phyloP scores from a whole-genome alignment of 1,140 invertebrate genomes.

The Tetranychus urticae region DNA sequence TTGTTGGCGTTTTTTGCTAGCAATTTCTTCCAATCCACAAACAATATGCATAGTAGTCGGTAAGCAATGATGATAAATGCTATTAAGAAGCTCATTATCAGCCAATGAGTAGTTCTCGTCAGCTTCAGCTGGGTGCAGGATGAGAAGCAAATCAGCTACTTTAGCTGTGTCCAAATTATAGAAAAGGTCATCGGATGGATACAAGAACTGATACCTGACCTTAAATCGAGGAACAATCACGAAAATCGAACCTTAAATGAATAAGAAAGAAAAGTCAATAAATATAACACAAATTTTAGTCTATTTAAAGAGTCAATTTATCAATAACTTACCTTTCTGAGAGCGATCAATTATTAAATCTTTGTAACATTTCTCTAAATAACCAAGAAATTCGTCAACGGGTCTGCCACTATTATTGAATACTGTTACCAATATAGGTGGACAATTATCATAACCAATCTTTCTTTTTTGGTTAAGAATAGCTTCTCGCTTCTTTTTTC shows the following conservation, averaged over 20 bases:
- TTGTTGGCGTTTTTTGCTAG: constrained; percentile 35
- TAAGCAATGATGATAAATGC: constrained; percentile 54
- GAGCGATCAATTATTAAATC: background rate
- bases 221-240: constrained; percentile 41
- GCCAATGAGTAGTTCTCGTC: constrained; percentile 11
- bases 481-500: constrained; percentile 58
- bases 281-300: too few relatives aligned
- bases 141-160: constrained; percentile 46
- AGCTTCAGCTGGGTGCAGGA: constrained; percentile 32
- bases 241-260: background rate
- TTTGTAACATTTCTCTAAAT: too few relatives aligned
- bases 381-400: background rate
- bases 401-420: background rate
- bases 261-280: background rate
- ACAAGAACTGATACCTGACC: constrained; percentile 52
- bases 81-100: constrained; percentile 36
- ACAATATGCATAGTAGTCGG: constrained; percentile 47
- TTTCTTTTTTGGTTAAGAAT: constrained; percentile 45
- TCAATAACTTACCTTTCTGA: background rate
- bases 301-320: background rate
- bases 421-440: constrained; percentile 47
- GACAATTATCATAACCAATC: constrained; percentile 30
- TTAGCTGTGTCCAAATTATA: constrained; percentile 55
- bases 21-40: constrained; percentile 19
- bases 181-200: constrained; percentile 42